Percentiles rank a stretch among this genome's conserved stretches.
phyloP scores from a whole-genome alignment of 2,113 vertebrate species.

The Leptosomus discolor region DNA sequence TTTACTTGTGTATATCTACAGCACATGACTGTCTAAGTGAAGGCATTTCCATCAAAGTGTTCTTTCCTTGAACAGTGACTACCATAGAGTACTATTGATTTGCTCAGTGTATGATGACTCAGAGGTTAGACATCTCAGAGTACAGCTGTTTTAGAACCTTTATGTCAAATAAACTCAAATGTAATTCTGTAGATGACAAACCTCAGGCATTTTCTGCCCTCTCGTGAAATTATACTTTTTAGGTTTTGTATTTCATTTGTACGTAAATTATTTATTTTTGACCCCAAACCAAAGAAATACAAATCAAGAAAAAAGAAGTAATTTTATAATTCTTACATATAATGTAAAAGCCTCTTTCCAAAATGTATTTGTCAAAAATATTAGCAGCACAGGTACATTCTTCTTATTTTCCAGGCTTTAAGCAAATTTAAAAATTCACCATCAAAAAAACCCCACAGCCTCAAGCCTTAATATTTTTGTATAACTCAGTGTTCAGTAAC shows the following conservation, averaged over 20 bases:
- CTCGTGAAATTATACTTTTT: neutral
- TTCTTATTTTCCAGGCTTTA: neutral
- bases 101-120: conserved; percentile 1
- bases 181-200: neutral
- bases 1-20: neutral
- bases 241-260: neutral
- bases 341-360: neutral
- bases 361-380: neutral
- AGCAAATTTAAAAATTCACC: neutral
- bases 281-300: neutral
- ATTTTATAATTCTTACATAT: neutral
- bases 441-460: neutral
- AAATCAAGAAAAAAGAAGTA: neutral
- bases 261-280: neutral
- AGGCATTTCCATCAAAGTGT: conserved; percentile 20
- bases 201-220: neutral
- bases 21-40: neutral
- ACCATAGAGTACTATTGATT: conserved; percentile 9
- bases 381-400: neutral
- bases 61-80: conserved; percentile 28
- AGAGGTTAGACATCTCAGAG: neutral
- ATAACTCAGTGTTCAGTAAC: neutral
- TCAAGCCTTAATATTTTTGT: neutral
- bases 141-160: neutral
- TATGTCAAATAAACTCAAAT: neutral